A percentile compares a stretch with the other conserved stretches of the same genome.
phyloP scores from a whole-genome alignment of 1,140 invertebrate species.

The Onthophagus taurus region DNA sequence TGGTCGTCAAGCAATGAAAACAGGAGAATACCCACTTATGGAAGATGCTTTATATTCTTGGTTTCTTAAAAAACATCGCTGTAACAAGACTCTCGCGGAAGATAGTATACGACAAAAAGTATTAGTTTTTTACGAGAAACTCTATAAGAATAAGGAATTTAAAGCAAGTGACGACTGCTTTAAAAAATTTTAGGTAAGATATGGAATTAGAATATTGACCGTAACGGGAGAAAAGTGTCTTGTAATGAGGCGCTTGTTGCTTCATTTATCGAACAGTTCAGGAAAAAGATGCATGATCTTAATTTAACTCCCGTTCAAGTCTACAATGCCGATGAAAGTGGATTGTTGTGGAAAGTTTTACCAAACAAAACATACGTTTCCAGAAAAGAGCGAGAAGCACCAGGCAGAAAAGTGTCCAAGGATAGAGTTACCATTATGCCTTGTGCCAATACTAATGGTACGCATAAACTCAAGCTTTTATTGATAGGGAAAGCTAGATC shows the following conservation, averaged over 20 bases:
- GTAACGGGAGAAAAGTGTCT: conserved; percentile 3
- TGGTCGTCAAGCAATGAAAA: too few species aligned
- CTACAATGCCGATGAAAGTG: conserved; percentile 31
- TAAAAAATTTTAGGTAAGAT: conserved; percentile 3
- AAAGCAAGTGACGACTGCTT: too few species aligned
- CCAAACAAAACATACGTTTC: conserved; percentile 29
- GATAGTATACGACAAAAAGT: too few species aligned
- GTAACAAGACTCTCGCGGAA: too few species aligned
- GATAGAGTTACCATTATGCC: conserved; percentile 33
- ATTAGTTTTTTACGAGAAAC: too few species aligned
- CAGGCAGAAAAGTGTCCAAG: conserved; percentile 31
- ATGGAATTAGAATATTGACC: conserved; percentile 1
- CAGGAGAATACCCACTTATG: too few species aligned
- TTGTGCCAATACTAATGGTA: conserved; percentile 35
- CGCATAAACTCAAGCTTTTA: conserved; percentile 26
- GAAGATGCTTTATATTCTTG: too few species aligned
- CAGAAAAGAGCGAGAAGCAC: conserved; percentile 22
- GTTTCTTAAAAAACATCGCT: too few species aligned
- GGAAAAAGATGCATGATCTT: conserved; percentile 13
- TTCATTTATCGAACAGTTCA: conserved; percentile 13
- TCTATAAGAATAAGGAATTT: too few species aligned
- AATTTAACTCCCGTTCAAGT: conserved; percentile 26
- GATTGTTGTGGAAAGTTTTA: conserved; percentile 28
- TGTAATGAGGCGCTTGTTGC: not conserved
- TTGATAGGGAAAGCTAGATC: conserved; percentile 1